A percentile compares a stretch with the other conserved stretches of the same genome.
Conservation (phyloP, 2,888 invertebrate genomes). For the Pinctada fucata region DNA sequence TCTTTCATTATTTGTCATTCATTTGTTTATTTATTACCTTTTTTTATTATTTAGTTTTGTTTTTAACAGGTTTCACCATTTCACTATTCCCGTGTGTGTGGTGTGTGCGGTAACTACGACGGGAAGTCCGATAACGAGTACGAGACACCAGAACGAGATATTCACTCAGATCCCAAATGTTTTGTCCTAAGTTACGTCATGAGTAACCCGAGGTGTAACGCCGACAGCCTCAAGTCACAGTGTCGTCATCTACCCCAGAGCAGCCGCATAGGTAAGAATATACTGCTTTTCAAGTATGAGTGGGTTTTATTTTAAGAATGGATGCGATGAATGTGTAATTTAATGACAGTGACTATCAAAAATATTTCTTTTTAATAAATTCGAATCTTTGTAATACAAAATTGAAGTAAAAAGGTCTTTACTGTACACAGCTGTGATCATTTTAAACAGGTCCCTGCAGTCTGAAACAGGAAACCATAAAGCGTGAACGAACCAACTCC, state of each 20-base stretch:
- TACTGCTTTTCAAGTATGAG: no score
- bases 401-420: no score
- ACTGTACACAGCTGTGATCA: no score
- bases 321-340: no score
- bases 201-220: conserved; percentile 46
- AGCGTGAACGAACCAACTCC: conserved; percentile 3
- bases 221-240: conserved; percentile 27
- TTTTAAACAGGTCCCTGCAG: conserved; percentile 3
- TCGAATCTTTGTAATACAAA: no score
- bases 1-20: no score
- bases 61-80: conserved; percentile 37
- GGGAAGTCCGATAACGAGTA: conserved; percentile 35
- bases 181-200: conserved; percentile 44
- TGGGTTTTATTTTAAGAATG: no score
- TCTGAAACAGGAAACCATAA: conserved; percentile 2
- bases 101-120: conserved; percentile 52
- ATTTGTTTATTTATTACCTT: no score
- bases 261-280: no score
- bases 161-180: conserved; percentile 36
- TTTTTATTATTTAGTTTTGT: neutral
- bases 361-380: no score
- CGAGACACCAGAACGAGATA: conserved; percentile 37
- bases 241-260: conserved; percentile 6
- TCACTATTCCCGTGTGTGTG: conserved; percentile 49
- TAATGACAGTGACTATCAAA: no score